A percentile compares a stretch with the other conserved stretches of the same genome.
Conservation (phyloP, 2,888 invertebrate genomes). For the Dioctria rufipes region DNA sequence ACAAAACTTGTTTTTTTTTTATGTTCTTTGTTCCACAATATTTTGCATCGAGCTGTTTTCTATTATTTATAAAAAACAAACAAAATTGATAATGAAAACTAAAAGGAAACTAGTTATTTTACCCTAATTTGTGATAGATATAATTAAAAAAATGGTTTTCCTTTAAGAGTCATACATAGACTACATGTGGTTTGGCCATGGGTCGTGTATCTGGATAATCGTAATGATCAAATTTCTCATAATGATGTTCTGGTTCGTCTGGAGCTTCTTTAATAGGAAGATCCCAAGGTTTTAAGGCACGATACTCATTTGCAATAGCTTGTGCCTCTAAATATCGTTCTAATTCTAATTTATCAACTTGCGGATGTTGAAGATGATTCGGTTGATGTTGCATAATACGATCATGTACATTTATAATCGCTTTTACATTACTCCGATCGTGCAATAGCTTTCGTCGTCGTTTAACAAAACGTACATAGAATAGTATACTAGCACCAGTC, state of each 20-base stretch:
- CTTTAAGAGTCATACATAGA: slow-evolving; percentile 73
- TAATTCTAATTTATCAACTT: slow-evolving; percentile 69
- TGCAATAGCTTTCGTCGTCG: slow-evolving; percentile 69
- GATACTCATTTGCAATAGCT: slow-evolving; percentile 70
- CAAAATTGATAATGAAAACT: slow-evolving; percentile 43
- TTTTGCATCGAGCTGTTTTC: slow-evolving; percentile 4
- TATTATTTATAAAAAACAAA: slow-evolving; percentile 23
- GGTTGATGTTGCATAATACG: slow-evolving; percentile 70
- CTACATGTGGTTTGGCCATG: slow-evolving; percentile 72
- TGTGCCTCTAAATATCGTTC: slow-evolving; percentile 71
- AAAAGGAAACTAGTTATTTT: slow-evolving; percentile 54
- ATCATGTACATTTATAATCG: slow-evolving; percentile 71
- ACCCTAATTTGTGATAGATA: slow-evolving; percentile 61
- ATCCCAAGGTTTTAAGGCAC: slow-evolving; percentile 71
- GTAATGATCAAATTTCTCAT: slow-evolving; percentile 71
- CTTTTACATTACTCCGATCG: slow-evolving; percentile 68
- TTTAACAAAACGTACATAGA: slow-evolving; percentile 69
- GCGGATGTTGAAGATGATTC: slow-evolving; percentile 61
- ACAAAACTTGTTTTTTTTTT: slow-evolving; percentile 3
- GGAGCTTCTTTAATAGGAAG: slow-evolving; percentile 69
- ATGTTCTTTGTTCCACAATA: slow-evolving; percentile 35
- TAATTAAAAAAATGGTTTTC: slow-evolving; percentile 60
- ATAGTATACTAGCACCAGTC: slow-evolving; percentile 69
- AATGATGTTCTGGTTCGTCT: slow-evolving; percentile 66
- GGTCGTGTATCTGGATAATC: slow-evolving; percentile 72